A percentile compares a stretch with the other conserved stretches of the same genome.
Evolutionary conservation across 2,888 invertebrate species (phyloP).

Genomic region (Taphrorychus bicolor): DNA sequence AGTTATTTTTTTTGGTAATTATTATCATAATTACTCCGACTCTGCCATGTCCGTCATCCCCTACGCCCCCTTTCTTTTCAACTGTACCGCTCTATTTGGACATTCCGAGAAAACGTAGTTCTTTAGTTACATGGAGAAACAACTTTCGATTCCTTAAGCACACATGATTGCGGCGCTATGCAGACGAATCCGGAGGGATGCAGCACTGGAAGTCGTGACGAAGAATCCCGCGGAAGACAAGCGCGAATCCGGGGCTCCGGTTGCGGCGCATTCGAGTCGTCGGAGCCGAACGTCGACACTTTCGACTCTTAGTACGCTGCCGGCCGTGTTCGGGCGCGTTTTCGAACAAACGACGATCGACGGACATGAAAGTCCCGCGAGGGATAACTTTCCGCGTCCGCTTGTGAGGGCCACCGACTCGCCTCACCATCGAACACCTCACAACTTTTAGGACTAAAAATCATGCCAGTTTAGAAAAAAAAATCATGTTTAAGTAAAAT

Average conservation of each 20-base stretch:
- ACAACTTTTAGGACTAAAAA: slow-evolving; percentile 1
- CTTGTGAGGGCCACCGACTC: not conserved
- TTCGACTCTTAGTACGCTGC: slow-evolving; percentile 45
- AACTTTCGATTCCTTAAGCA: slow-evolving; percentile 22
- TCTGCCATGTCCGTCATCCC: too few relatives aligned
- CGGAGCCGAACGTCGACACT: slow-evolving; percentile 34
- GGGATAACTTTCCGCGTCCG: slow-evolving; percentile 28
- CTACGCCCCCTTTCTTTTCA: not conserved
- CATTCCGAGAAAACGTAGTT: too few relatives aligned
- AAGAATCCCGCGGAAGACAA: slow-evolving; percentile 38
- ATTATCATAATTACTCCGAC: too few relatives aligned
- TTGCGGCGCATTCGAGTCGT: slow-evolving; percentile 49
- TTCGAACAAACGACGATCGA: slow-evolving; percentile 8
- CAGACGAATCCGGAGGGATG: slow-evolving; percentile 39
- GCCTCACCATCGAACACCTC: not conserved
- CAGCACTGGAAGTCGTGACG: slow-evolving; percentile 30
- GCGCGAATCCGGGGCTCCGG: slow-evolving; percentile 48
- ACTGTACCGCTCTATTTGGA: not conserved
- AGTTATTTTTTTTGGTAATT: too few relatives aligned
- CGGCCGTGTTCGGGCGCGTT: slow-evolving; percentile 45
- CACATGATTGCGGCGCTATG: slow-evolving; percentile 34
- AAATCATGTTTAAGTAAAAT: not conserved
- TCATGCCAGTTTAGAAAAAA: not conserved
- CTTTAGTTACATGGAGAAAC: not conserved
- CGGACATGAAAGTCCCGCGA: slow-evolving; percentile 29